These are phyloP conservation scores for Nerophis ophidion DNA, from an alignment of 2,113 vertebrate genomes.

Conservation along the genomic window DNA sequence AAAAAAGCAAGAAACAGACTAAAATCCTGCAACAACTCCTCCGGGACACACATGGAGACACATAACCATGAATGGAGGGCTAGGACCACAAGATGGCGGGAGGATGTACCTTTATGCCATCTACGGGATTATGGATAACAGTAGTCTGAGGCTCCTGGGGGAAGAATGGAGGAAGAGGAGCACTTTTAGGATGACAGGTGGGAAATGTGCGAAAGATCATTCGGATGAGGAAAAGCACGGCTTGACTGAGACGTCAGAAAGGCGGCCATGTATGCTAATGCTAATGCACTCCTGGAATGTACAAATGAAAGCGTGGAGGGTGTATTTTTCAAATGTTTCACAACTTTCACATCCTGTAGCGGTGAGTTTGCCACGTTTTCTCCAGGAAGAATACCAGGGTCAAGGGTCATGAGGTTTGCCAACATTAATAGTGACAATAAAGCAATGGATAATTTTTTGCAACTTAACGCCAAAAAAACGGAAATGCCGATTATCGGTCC, in stretches of 20 bases:
- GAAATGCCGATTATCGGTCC: too few relatives aligned
- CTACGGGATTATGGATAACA: slow-evolving; percentile 72
- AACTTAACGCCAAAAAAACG: too few relatives aligned
- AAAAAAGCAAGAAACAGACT: not conserved
- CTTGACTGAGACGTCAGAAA: not conserved
- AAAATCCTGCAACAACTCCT: slow-evolving; percentile 6
- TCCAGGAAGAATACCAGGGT: too few relatives aligned
- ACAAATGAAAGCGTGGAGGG: not conserved
- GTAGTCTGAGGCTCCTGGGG: slow-evolving; percentile 72
- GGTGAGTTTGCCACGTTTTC: too few relatives aligned
- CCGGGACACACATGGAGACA: slow-evolving; percentile 12
- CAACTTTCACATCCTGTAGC: too few relatives aligned
- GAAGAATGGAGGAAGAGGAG: slow-evolving; percentile 29
- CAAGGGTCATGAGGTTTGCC: too few relatives aligned
- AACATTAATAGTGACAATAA: too few relatives aligned
- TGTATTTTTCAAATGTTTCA: not conserved
- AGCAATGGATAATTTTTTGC: too few relatives aligned
- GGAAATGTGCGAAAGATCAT: slow-evolving; percentile 14
- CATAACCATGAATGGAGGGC: slow-evolving; percentile 8
- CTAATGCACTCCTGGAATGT: not conserved
- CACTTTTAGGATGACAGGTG: slow-evolving; percentile 22
- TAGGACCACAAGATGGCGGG: not conserved
- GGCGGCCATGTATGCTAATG: not conserved
- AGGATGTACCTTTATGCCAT: slow-evolving; percentile 66
- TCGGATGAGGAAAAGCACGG: not conserved